These are phyloP conservation scores for Slavum lentiscoides DNA, from an alignment of 2,888 invertebrate species.

Conservation along the genomic window DNA sequence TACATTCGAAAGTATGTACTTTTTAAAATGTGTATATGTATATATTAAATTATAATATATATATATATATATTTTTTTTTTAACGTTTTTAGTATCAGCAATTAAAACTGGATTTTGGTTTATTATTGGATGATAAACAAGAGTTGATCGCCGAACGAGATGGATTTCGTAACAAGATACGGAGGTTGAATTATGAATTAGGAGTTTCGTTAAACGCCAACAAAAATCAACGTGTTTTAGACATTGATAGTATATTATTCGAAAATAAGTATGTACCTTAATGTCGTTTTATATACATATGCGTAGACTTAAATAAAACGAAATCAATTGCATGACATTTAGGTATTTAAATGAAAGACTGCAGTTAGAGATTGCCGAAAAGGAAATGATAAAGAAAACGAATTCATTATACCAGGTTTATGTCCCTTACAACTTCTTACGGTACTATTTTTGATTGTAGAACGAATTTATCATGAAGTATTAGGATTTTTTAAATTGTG, in stretches of 20 bases:
- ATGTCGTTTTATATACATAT: not conserved
- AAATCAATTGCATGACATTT: conserved; percentile 50
- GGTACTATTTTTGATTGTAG: conserved; percentile 42
- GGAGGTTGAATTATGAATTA: conserved; percentile 78
- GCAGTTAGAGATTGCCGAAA: conserved; percentile 77
- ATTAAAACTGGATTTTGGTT: conserved; percentile 75
- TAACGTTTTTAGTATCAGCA: conserved; percentile 61
- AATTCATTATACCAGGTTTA: conserved; percentile 64
- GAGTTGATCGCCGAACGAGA: conserved; percentile 79
- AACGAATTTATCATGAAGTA: conserved; percentile 14
- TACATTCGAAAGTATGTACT: conserved; percentile 43
- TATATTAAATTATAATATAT: not conserved
- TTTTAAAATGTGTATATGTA: not conserved
- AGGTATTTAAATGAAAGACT: conserved; percentile 78
- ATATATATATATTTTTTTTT: too few species aligned
- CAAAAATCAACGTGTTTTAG: conserved; percentile 63
- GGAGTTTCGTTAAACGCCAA: conserved; percentile 69
- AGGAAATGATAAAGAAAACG: conserved; percentile 74
- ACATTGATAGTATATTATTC: conserved; percentile 77
- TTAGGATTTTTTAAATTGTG: conserved; percentile 8
- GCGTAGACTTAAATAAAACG: not conserved
- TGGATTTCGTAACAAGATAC: conserved; percentile 80
- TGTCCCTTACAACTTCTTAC: conserved; percentile 57
- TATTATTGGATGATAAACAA: conserved; percentile 82
- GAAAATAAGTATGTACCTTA: conserved; percentile 70